Evolutionary conservation across 2,797 vertebrate genomes (phyloP), one percentile per base, ranked within the genome.

Genomic region (Chrosomus eos): DNA sequence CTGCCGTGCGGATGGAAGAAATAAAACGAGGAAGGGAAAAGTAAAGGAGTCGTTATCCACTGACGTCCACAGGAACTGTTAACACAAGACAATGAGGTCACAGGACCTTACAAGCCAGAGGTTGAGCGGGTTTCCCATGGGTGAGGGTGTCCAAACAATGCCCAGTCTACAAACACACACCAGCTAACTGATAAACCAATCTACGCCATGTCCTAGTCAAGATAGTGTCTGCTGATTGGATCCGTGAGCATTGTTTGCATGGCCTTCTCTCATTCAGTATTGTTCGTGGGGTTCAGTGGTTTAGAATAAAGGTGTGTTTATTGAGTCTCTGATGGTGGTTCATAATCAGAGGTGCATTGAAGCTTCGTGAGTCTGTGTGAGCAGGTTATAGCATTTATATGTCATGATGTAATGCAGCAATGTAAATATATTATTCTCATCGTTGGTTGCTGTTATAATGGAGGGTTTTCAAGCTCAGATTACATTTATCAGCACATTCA

Each of bases 31-130:
- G 76, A 67, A 80, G 58, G 74, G 53, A 33, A 87, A 89, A 86
- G 88, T 84, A 89, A 87, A 87, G 89, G 64, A 74, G 76, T 81
- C 76, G 68, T 93, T 93, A 91, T 92, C 91, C 92, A 89, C 91
- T 76, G 74, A 78, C 66, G 55, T 80, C 72, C 36, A 82, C 86
- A 85, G 87, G 88, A 88, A 88, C 91, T 90, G 81, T 72, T 87
- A 92, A 91, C 91, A 90, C 85, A 55, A 82, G 51, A 86, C 75
- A 83, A 85, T 80, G 55, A 71, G 55, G 84, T 80, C 80, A 84
- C 68, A 68, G 67, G 79, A 90, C 77, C 79, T 87, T 86, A 90
- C 90, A 90, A 89, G 33, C 82, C 21, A 3, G 86, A 81, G 9
- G 33, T 36, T 58, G 2, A 28, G 53, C 81, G 85, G 13, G 19